phyloP scores from a whole-genome alignment of 2,888 invertebrate genomes.

The Lycaena phlaeas region DNA sequence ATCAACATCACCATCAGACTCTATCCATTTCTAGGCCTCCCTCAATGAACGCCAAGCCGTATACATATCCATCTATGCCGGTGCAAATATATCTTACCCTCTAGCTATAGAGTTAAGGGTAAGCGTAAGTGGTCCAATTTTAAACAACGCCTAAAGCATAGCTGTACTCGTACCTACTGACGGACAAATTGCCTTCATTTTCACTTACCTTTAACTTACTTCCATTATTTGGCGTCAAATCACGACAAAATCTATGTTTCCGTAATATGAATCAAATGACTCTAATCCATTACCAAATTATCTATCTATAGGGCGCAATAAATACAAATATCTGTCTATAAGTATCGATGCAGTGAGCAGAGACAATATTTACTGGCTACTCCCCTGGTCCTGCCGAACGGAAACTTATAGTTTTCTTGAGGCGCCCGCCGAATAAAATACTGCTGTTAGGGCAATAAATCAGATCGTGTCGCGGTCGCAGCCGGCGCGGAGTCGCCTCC shows the following conservation, averaged over 20 bases:
- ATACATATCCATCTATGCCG: too few species aligned
- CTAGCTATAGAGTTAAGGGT: conserved; percentile 15
- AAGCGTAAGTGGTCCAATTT: conserved; percentile 16
- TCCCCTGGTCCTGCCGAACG: conserved; percentile 68
- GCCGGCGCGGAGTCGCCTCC: conserved; percentile 60
- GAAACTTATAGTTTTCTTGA: conserved; percentile 73
- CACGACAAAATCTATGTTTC: conserved; percentile 16
- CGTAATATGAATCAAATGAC: conserved; percentile 42
- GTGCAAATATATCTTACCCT: conserved; percentile 1
- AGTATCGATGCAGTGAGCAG: conserved; percentile 60
- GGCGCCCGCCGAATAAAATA: conserved; percentile 72
- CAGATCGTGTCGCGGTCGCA: conserved; percentile 59
- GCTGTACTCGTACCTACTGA: conserved; percentile 30
- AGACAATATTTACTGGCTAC: conserved; percentile 70
- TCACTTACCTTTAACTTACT: neutral
- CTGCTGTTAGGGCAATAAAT: conserved; percentile 67
- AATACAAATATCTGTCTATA: conserved; percentile 65
- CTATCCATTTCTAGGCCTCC: too few species aligned
- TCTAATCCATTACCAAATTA: conserved; percentile 67
- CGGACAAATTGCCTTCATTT: conserved; percentile 58
- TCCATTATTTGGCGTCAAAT: neutral
- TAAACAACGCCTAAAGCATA: conserved; percentile 23
- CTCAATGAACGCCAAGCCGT: too few species aligned
- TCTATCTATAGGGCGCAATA: conserved; percentile 57
- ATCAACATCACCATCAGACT: too few species aligned